Evolutionary conservation across 2,888 invertebrate genomes (phyloP).

Genomic region (Eristalinus sepulchralis): DNA sequence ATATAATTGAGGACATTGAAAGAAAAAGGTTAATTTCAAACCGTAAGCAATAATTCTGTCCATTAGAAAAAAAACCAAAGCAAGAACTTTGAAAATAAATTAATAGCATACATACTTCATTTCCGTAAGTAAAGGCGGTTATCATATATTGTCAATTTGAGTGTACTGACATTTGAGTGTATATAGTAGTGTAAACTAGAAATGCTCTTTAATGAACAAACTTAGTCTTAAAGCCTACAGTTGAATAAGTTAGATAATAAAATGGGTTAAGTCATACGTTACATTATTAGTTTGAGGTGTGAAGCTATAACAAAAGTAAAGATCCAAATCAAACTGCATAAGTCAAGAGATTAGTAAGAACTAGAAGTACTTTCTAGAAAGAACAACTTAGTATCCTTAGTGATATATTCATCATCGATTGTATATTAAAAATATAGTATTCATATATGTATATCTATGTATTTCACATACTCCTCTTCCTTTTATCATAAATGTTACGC

Average conservation of each 20-base stretch:
- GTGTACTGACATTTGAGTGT: conserved; percentile 1
- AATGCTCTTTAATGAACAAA: neutral
- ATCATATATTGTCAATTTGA: neutral
- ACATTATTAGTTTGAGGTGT: neutral
- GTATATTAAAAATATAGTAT: conserved; percentile 66
- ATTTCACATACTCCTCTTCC: conserved; percentile 55
- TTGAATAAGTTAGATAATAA: conserved; percentile 10
- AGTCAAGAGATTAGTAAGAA: neutral
- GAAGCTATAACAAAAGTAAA: neutral
- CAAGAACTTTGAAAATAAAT: neutral
- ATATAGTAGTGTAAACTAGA: conserved; percentile 1
- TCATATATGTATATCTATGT: conserved; percentile 48
- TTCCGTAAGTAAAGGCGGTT: neutral
- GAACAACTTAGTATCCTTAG: conserved; percentile 23
- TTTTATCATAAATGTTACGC: conserved; percentile 43
- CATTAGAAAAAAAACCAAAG: neutral
- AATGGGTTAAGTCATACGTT: neutral
- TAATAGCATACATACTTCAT: neutral
- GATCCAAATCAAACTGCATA: neutral
- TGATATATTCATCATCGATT: conserved; percentile 24
- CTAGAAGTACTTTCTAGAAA: conserved; percentile 21
- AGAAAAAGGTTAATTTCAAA: too few relatives aligned
- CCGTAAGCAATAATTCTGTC: neutral
- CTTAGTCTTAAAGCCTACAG: conserved; percentile 10
- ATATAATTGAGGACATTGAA: too few relatives aligned